phyloP scores from a whole-genome alignment of 2,797 vertebrate genomes.

The Intellagama lesueurii region DNA sequence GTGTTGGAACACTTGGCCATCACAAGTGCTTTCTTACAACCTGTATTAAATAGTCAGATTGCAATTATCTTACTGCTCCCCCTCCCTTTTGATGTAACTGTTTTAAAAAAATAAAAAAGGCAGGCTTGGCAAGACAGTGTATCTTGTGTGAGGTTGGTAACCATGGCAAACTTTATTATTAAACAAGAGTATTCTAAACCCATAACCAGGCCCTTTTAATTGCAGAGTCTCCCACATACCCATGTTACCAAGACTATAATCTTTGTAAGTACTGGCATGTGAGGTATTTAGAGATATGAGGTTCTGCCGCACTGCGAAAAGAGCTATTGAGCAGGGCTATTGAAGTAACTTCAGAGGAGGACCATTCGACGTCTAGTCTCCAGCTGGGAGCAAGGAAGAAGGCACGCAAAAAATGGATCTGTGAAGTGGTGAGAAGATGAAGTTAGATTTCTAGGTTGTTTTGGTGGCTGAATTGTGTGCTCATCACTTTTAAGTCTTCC shows the following conservation, averaged over 20 bases:
- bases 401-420: not conserved
- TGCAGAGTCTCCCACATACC: not conserved
- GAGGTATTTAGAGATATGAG: conserved; percentile 44
- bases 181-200: conserved; percentile 60
- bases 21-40: conserved; percentile 58
- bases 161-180: conserved; percentile 70
- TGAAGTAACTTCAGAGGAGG: not conserved
- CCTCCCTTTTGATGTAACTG: conserved; percentile 70
- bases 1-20: conserved; percentile 52
- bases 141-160: conserved; percentile 56
- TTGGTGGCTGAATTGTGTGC: not conserved
- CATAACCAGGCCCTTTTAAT: conserved; percentile 49
- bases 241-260: conserved; percentile 51
- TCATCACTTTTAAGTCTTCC: not conserved
- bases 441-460: not conserved
- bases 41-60: conserved; percentile 69
- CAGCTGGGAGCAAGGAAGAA: rapidly evolving
- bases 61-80: conserved; percentile 62
- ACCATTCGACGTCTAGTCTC: not conserved
- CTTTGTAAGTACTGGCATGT: conserved; percentile 24
- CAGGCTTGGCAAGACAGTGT: conserved; percentile 59
- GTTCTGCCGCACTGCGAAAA: conserved; percentile 49
- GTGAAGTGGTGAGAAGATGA: not conserved
- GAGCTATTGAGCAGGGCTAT: not conserved
- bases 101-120: conserved; percentile 29